Percentiles rank a stretch among this genome's conserved stretches.
Evolutionary conservation across 2,113 vertebrate genomes (phyloP).

Genomic region (Triplophysa dalaica): DNA sequence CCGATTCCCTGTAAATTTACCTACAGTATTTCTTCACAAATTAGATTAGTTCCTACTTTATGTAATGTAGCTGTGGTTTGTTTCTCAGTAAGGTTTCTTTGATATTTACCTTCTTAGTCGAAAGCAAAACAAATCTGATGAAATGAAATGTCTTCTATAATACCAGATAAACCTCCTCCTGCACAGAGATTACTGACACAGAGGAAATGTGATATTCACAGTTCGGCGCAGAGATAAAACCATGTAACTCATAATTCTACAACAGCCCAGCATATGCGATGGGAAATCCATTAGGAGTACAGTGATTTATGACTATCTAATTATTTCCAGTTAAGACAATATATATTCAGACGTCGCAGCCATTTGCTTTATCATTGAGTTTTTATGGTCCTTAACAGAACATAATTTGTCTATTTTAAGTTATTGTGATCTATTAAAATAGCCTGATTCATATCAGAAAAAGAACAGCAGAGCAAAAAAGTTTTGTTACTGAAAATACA

Average conservation of each 20-base stretch:
- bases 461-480: no score
- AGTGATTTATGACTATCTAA: not conserved
- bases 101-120: no score
- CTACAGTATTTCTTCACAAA: no score
- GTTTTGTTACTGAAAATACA: no score
- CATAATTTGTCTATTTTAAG: not conserved
- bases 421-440: not conserved
- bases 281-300: constrained; percentile 5
- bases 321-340: not conserved
- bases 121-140: no score
- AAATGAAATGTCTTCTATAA: no score
- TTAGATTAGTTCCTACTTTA: no score
- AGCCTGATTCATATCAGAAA: not conserved
- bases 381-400: constrained; percentile 2
- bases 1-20: no score
- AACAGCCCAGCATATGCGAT: no score
- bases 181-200: not conserved
- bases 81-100: no score
- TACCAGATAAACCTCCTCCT: no score
- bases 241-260: not conserved
- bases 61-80: no score
- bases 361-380: constrained; percentile 6
- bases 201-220: constrained; percentile 1
- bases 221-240: not conserved
- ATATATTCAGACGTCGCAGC: not conserved